Percentiles rank a stretch among this genome's conserved stretches.
Evolutionary conservation across 2,888 invertebrate genomes (phyloP).

Genomic region (Chalcis sispes): DNA sequence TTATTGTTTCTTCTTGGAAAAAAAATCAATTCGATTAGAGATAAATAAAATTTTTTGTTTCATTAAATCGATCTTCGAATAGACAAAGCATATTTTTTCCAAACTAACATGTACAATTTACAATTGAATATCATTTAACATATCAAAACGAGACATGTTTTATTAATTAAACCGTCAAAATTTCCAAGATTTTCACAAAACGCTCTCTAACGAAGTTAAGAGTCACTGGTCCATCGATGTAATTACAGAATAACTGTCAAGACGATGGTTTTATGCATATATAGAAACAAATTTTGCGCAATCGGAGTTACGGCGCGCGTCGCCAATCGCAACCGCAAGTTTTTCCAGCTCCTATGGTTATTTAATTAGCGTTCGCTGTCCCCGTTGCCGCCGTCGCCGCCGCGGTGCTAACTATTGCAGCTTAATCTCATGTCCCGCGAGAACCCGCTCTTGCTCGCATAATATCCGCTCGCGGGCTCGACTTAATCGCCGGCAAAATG

Average conservation of each 20-base stretch:
- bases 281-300: constrained; percentile 17
- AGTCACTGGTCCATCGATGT: constrained; percentile 41
- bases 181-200: constrained; percentile 33
- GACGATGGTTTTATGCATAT: no score
- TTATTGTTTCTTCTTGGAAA: no score
- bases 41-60: no score
- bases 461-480: constrained; percentile 5
- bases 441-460: constrained; percentile 1
- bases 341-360: constrained; percentile 36
- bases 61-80: no score
- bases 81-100: not conserved
- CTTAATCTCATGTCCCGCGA: constrained; percentile 17
- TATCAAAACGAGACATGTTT: not conserved
- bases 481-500: no score
- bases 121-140: not conserved
- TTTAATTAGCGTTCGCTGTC: constrained; percentile 36
- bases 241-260: constrained; percentile 2
- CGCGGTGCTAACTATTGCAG: constrained; percentile 24
- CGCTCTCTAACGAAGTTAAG: constrained; percentile 44
- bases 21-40: no score
- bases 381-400: not conserved
- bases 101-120: not conserved
- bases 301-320: constrained; percentile 2
- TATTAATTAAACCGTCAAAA: constrained; percentile 40
- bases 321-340: constrained; percentile 42